Percentiles rank a stretch among this genome's conserved stretches.
These are phyloP conservation scores for Drosophila paulistorum DNA, from an alignment of 1,140 invertebrate genomes.

Conservation along the genomic window DNA sequence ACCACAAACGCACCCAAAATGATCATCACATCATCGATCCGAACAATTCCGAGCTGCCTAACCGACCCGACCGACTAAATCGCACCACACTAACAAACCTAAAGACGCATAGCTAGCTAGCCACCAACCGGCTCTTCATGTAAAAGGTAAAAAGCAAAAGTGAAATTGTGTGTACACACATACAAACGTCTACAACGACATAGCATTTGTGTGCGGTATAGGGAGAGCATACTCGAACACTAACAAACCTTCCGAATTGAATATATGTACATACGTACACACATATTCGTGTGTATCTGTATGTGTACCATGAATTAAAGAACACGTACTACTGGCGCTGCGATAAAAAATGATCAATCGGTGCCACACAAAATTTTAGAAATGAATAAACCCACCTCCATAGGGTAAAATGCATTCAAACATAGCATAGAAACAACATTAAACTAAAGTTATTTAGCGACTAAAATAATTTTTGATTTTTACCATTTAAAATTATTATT, in stretches of 20 bases:
- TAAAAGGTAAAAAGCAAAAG: constrained; percentile 28
- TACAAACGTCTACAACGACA: neutral
- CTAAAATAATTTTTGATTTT: no score
- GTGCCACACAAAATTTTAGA: no score
- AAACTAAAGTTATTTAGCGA: no score
- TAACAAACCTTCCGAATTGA: neutral
- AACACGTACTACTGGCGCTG: no score
- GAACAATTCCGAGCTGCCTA: constrained; percentile 7
- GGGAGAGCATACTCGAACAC: neutral
- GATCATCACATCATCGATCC: constrained; percentile 37
- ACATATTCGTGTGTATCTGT: no score
- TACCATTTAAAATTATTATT: no score
- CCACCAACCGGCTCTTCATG: neutral
- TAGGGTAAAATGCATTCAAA: no score
- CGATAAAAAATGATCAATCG: no score
- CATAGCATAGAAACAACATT: no score
- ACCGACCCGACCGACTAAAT: constrained; percentile 17
- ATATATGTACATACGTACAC: neutral
- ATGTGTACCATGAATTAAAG: neutral
- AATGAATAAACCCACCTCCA: no score
- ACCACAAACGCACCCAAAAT: constrained; percentile 34
- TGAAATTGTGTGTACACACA: constrained; percentile 23
- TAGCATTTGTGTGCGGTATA: neutral
- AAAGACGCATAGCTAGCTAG: constrained; percentile 13
- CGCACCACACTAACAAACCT: constrained; percentile 15